Evolutionary conservation across 2,888 invertebrate species (phyloP).

Genomic region (Meandrusa payeni): DNA sequence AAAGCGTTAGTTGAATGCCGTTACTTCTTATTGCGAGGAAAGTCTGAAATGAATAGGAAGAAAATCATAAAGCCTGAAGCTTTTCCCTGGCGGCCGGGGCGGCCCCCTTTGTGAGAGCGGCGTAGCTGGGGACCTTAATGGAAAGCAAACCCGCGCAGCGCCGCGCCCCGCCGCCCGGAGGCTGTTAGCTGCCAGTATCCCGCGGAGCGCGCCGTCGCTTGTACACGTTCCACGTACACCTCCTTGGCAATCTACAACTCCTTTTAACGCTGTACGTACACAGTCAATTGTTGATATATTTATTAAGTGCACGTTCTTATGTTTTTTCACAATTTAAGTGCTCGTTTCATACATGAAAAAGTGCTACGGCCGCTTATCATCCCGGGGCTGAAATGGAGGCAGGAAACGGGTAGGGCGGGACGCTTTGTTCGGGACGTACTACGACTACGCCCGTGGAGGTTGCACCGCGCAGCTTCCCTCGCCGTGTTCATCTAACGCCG

Average conservation of each 20-base stretch:
- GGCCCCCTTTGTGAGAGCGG: slow-evolving; percentile 57
- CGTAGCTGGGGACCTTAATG: slow-evolving; percentile 59
- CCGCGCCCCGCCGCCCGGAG: slow-evolving; percentile 47
- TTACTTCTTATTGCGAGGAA: slow-evolving; percentile 11
- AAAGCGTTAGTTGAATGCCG: slow-evolving; percentile 8
- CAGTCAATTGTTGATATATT: slow-evolving; percentile 5
- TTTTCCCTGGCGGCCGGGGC: slow-evolving; percentile 51
- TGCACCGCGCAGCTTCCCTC: slow-evolving; percentile 74
- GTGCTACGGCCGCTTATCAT: slow-evolving; percentile 37
- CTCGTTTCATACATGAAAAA: slow-evolving; percentile 55
- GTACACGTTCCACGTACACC: slow-evolving; percentile 49
- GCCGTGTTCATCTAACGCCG: slow-evolving; percentile 42
- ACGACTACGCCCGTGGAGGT: slow-evolving; percentile 73
- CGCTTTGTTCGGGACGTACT: slow-evolving; percentile 65
- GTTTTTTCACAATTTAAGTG: slow-evolving; percentile 45
- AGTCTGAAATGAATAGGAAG: slow-evolving; percentile 37
- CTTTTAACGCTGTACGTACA: slow-evolving; percentile 17
- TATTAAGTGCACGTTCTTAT: slow-evolving; percentile 24
- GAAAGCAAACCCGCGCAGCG: slow-evolving; percentile 70
- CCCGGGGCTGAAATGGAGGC: slow-evolving; percentile 42
- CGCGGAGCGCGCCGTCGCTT: slow-evolving; percentile 67
- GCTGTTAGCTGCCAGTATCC: slow-evolving; percentile 72
- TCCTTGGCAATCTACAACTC: slow-evolving; percentile 32
- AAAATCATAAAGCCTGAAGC: slow-evolving; percentile 46
- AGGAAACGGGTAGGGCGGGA: slow-evolving; percentile 62